Evolutionary conservation across 2,888 invertebrate species (phyloP).

Genomic region (Drosophila fungiperda): DNA sequence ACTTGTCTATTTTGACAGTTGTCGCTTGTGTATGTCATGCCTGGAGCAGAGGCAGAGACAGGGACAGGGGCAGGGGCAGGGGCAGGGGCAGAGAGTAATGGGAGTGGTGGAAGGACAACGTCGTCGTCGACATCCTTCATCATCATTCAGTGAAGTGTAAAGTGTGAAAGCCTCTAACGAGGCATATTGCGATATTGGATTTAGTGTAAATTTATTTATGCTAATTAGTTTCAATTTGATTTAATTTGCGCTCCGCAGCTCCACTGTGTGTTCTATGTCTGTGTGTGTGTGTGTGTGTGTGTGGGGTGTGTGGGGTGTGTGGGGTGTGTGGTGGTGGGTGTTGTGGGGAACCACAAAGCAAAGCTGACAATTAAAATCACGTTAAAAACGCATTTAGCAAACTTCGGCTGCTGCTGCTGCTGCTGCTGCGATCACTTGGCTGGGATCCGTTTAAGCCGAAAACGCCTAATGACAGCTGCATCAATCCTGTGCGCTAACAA

Average conservation of each 20-base stretch:
- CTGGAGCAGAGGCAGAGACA: not conserved
- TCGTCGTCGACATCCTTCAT: constrained; percentile 29
- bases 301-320: not conserved
- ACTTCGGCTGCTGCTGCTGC: constrained; percentile 21
- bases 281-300: not conserved
- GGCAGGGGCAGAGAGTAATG: not conserved
- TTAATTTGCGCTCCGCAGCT: constrained; percentile 66
- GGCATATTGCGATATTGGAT: constrained; percentile 75
- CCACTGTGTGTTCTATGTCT: not conserved
- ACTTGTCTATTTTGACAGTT: constrained; percentile 78
- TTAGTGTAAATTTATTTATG: constrained; percentile 80
- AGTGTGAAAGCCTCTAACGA: constrained; percentile 78
- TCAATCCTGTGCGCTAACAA: constrained; percentile 83
- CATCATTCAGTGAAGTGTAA: constrained; percentile 65
- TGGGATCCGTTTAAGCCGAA: constrained; percentile 71
- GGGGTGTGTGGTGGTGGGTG: not conserved
- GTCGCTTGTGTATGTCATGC: constrained; percentile 70
- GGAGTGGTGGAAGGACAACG: not conserved
- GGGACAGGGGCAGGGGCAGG: not conserved
- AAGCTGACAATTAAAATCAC: constrained; percentile 82
- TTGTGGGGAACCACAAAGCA: constrained; percentile 42
- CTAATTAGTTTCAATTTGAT: constrained; percentile 80
- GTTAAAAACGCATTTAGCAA: constrained; percentile 83
- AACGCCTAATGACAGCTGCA: constrained; percentile 80
- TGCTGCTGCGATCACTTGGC: constrained; percentile 3